Conservation (phyloP, 2,113 vertebrate genomes). For the Calyptommatus sinebrachiatus region DNA sequence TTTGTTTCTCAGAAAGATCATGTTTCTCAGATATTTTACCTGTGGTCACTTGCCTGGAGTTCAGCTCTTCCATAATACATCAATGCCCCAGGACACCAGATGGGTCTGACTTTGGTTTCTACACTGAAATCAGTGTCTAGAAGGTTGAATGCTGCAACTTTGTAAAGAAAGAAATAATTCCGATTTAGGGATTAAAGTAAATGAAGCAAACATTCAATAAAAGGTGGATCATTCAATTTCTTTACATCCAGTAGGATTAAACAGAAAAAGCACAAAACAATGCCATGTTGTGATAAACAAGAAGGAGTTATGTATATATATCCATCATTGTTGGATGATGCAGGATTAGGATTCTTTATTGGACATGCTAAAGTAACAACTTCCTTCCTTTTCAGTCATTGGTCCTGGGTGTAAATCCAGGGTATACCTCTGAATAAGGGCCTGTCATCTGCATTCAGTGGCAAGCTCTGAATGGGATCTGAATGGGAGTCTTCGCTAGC, state of each 20-base stretch:
- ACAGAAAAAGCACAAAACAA: slow-evolving; percentile 7
- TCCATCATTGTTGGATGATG: too few species aligned
- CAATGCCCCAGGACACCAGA: slow-evolving; percentile 76
- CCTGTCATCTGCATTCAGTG: too few species aligned
- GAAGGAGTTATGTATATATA: not conserved
- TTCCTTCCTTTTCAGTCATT: too few species aligned
- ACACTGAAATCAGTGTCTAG: slow-evolving; percentile 65
- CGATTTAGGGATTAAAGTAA: not conserved
- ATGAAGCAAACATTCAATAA: not conserved
- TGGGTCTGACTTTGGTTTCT: slow-evolving; percentile 61
- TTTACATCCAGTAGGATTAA: not conserved
- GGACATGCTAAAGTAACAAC: too few species aligned
- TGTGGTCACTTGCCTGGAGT: slow-evolving; percentile 79
- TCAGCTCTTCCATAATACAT: slow-evolving; percentile 80
- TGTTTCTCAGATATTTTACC: slow-evolving; percentile 56
- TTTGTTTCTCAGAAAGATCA: not conserved
- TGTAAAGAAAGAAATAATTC: slow-evolving; percentile 15
- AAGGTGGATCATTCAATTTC: not conserved
- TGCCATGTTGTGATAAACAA: not conserved
- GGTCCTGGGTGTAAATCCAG: too few species aligned
- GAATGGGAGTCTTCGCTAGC: too few species aligned
- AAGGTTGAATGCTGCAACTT: slow-evolving; percentile 74
- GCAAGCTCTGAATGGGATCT: too few species aligned
- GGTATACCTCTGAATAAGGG: too few species aligned
- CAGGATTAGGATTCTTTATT: too few species aligned